These are phyloP conservation scores for Ectropis crepuscularia DNA, from an alignment of 2,888 invertebrate species.

Conservation along the genomic window DNA sequence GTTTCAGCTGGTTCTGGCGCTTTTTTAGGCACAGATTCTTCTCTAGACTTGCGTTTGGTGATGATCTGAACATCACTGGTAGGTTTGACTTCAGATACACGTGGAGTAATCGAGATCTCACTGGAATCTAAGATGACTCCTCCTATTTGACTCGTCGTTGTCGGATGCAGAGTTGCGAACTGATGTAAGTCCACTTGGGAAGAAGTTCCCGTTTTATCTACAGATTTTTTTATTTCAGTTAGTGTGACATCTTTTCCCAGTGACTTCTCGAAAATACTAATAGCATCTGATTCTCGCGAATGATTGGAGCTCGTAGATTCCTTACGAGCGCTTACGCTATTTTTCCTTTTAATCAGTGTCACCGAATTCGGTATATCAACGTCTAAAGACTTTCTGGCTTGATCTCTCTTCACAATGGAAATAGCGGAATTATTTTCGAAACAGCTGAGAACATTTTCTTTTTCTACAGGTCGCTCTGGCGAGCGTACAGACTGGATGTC, in stretches of 20 bases:
- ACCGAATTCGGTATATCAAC: slow-evolving; percentile 79
- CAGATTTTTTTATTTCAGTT: slow-evolving; percentile 79
- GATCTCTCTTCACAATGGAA: slow-evolving; percentile 80
- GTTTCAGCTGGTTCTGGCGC: slow-evolving; percentile 67
- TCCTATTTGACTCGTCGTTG: slow-evolving; percentile 57
- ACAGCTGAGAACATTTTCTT: slow-evolving; percentile 79
- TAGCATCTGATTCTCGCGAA: slow-evolving; percentile 77
- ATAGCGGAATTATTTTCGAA: slow-evolving; percentile 83
- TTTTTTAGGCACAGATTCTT: slow-evolving; percentile 67
- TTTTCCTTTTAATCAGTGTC: slow-evolving; percentile 75
- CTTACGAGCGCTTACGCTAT: slow-evolving; percentile 75
- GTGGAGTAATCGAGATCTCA: slow-evolving; percentile 75
- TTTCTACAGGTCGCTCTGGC: slow-evolving; percentile 74
- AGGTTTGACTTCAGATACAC: slow-evolving; percentile 59
- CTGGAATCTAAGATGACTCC: slow-evolving; percentile 68
- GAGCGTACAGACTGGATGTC: slow-evolving; percentile 76
- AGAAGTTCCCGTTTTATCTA: slow-evolving; percentile 63
- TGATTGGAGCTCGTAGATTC: slow-evolving; percentile 80
- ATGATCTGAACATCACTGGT: slow-evolving; percentile 60
- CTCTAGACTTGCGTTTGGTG: slow-evolving; percentile 65
- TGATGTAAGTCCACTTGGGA: slow-evolving; percentile 71
- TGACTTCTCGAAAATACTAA: slow-evolving; percentile 81
- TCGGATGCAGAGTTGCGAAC: slow-evolving; percentile 72
- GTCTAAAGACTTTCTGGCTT: slow-evolving; percentile 75
- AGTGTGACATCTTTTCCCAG: slow-evolving; percentile 80